phyloP scores from a whole-genome alignment of 2,888 invertebrate species.

The Sycophila texana region DNA sequence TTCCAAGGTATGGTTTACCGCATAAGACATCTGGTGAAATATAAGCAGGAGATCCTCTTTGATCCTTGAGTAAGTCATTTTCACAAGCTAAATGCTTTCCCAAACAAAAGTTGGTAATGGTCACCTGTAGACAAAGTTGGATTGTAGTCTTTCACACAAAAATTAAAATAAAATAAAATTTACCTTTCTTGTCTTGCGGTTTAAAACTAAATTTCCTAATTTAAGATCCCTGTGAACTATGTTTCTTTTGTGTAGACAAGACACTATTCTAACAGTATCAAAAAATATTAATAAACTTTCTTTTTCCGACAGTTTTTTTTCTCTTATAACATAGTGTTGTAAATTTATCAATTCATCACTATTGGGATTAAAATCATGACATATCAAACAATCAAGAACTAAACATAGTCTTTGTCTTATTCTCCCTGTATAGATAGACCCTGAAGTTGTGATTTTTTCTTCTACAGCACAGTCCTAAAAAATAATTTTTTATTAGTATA shows the following conservation, averaged over 20 bases:
- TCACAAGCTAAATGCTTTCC: constrained; percentile 86
- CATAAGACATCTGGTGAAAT: constrained; percentile 88
- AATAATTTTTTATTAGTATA: constrained; percentile 10
- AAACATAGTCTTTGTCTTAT: constrained; percentile 81
- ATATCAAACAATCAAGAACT: constrained; percentile 84
- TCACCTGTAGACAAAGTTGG: constrained; percentile 73
- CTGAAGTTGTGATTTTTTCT: constrained; percentile 78
- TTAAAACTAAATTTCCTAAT: constrained; percentile 85
- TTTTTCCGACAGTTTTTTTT: constrained; percentile 84
- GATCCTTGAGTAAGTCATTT: constrained; percentile 83
- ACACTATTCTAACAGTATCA: constrained; percentile 85
- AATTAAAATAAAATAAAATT: constrained; percentile 17
- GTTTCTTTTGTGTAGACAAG: constrained; percentile 85
- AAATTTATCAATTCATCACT: constrained; percentile 81
- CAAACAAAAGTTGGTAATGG: constrained; percentile 86
- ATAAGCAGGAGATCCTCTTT: constrained; percentile 88
- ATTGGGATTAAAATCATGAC: constrained; percentile 80
- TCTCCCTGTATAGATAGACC: constrained; percentile 78
- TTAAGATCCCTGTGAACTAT: constrained; percentile 88
- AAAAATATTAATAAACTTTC: constrained; percentile 86
- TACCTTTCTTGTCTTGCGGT: constrained; percentile 80
- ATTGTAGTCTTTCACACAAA: constrained; percentile 14
- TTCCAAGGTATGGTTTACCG: constrained; percentile 86
- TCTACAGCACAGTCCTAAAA: constrained; percentile 83
- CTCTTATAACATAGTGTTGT: constrained; percentile 86